Evolutionary conservation across 2,113 vertebrate genomes (phyloP), one percentile per base, ranked within the genome.

Genomic region (Festucalex cinctus): DNA sequence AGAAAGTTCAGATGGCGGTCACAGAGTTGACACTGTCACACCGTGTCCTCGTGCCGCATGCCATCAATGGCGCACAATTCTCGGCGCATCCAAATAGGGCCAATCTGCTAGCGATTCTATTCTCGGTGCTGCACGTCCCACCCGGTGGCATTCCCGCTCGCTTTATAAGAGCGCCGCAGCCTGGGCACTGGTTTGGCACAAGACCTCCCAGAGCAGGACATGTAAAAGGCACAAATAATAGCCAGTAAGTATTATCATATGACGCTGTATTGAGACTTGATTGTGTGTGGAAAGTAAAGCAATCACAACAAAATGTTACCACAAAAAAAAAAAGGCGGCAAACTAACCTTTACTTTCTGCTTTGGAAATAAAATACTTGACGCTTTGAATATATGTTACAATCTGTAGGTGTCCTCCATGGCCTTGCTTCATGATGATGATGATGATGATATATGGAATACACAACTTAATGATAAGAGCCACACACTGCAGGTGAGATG

Each of bases 321-420:
- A 89, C 82, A n/a, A 44, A 7, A 26, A 28, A 46, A 39, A 49
- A 35, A 49, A 35, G 24, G 39, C 19, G 41, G 62, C 84, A 80
- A 72, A 71, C 63, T 80, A 85, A 77, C 83, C 48, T 83, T 78
- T 71, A 68, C 53, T 88, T 57, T 32, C 16, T 28, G 68, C 68
- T 69, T 84, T 85, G 87, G 44, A 69, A 79, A 70, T 79, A 77
- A 81, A 86, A 92, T 86, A 70, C 90, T 88, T 69, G 87, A 89
- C 90, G 75, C 83, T 90, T 89, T 92, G 86, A 90, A 91, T 89
- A 91, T 89, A 91, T 91, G 88, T 92, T 81, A 88, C 91, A 79
- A 86, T 87, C 91, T 90, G 88, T 89, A 92, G 92, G 92, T 93
- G 70, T 79, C 91, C 90, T 89, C 54, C 54, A 17, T 35, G 26